Evolutionary conservation across 2,888 invertebrate genomes (phyloP), one percentile per base, ranked within the genome.

Genomic region (Aleiodes testaceus): DNA sequence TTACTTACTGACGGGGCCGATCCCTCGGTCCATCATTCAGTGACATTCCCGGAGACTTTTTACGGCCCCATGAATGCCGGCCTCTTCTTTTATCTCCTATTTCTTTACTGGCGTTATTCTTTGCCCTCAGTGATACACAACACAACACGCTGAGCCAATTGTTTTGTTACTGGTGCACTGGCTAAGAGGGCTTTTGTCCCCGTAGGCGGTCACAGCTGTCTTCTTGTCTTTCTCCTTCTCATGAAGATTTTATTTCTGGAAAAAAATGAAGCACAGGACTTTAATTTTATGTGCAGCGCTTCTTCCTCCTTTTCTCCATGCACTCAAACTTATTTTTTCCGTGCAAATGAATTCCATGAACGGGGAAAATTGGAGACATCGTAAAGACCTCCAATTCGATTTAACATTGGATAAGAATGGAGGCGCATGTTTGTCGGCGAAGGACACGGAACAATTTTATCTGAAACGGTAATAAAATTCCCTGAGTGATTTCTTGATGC

Each of bases 31-130:
- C 82, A 81, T 85, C 84, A 83, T 85, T 84, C 86, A 87, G 85
- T 86, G 87, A 87, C 87, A 87, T 87, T 86, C 85, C 82, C 85
- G 81, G 77, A 73, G 77, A 70, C 78, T 83, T 85, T 86, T 86
- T 86, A 86, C 81, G 81, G 81, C 79, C 81, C 75, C 75, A 72
- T 83, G 83, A 85, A 82, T 84, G 81, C 78, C 77, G 79, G 82
- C 81, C 14, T 42, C 55, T 16, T 53, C 22, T 50, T 67, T 45
- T 16, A 14, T 69, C 50, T 36, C 45, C 44, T 26, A n/a, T 53
- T 45, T 14, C 26, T 49, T 20, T n/a, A 16, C 47, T 26, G 42
- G 45, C 44, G 26, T 44, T 14, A 44, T 66, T n/a, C 9, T 66
- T 50, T 49, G n/a, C 5, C 49, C 30, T 65, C 30, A 11, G 26